Base-by-base conservation (phyloP, 2,797 vertebrate genomes). In the Selene dorsalis region DNA sequence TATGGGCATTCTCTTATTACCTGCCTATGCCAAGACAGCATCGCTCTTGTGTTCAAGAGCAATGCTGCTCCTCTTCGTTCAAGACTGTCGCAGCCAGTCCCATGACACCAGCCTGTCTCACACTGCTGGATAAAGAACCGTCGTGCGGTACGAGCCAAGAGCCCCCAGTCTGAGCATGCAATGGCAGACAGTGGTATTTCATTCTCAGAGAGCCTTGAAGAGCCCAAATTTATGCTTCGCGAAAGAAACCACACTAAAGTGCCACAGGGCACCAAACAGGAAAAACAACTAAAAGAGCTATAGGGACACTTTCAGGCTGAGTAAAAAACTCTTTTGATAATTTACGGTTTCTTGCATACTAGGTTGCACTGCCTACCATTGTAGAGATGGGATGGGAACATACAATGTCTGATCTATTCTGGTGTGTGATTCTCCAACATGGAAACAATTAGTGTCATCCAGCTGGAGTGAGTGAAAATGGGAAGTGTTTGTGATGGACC, bases 241-340 rank as follows among this genome's bases (percentile, higher is more conserved):
- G 68, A 32, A 59, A 89, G 61, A 90, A 91, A 90, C 91, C 91
- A 87, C 92, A 92, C 38, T 65, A 84, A 93, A 92, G 89, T 75
- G 88, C 92, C 87, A 89, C 80, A 87, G 91, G 92, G 90, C 86
- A 90, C 75, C 80, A 90, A 93, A 91, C 79, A 73, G 76, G 91
- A 92, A 92, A 93, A 94, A 93, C 92, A 91, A 93, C 89, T 91
- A 10, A 3, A 22, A 52, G 82, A 93, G 86, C 80, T 87, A 89
- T 87, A 91, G 85, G 72, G 73, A 87, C 82, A 73, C 88, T 79
- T 83, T 82, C 68, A 84, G 76, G 69, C 79, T 26, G 75, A 82
- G 59, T 83, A 82, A 88, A 69, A 79, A 80, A 86, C 62, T 70
- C 73, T 50, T 38, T 76, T 38, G 75, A 88, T 89, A 65, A 89